Evolutionary conservation across 64 coral and sea anemone genomes (phyloP).

Genomic region (Pocillopora damicornis): DNA sequence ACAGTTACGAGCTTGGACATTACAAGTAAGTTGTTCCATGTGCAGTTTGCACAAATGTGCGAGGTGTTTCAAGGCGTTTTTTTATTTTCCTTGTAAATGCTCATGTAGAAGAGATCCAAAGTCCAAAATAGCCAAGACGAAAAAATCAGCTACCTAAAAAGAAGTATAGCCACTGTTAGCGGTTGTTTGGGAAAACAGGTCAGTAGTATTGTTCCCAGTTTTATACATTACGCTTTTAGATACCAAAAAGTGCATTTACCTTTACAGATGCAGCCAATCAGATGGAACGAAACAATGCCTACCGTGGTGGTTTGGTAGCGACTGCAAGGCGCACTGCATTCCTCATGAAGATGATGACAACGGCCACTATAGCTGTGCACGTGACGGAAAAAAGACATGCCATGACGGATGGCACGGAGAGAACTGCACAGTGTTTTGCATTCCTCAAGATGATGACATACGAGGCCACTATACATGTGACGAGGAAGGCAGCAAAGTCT

Average conservation of each 20-base stretch:
- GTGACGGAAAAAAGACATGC: constrained; percentile 33
- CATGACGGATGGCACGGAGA: constrained; percentile 33
- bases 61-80: background rate
- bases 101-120: no score
- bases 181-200: no score
- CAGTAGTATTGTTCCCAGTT: no score
- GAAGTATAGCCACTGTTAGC: no score
- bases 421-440: constrained; percentile 40
- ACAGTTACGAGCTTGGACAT: constrained; percentile 39
- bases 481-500: constrained; percentile 31
- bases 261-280: constrained; percentile 11
- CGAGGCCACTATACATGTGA: constrained; percentile 47
- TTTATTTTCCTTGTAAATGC: no score
- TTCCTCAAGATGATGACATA: constrained; percentile 23
- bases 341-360: constrained; percentile 12
- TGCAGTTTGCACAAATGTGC: background rate
- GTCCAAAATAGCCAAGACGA: no score
- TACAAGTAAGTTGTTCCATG: constrained; percentile 5
- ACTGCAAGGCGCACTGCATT: constrained; percentile 34
- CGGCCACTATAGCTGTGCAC: constrained; percentile 44
- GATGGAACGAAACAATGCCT: constrained; percentile 41
- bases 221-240: background rate
- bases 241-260: background rate
- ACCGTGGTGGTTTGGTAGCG: constrained; percentile 43
- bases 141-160: no score